Percentiles rank a stretch among this genome's conserved stretches.
These are phyloP conservation scores for Dolichomitus sp. DNA, from an alignment of 2,888 invertebrate species.

Conservation along the genomic window DNA sequence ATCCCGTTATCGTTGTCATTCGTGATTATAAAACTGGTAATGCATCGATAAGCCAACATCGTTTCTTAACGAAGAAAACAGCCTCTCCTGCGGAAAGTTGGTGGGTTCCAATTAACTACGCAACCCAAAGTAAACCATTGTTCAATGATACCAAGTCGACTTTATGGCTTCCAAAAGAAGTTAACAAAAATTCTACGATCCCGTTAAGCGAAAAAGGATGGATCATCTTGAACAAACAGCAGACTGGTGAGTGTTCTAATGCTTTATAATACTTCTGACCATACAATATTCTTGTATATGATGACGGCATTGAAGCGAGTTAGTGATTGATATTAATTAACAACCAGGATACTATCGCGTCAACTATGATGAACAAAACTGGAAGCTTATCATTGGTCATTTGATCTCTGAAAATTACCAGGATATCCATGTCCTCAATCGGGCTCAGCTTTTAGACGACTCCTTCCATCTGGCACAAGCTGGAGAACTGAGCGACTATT, in stretches of 20 bases:
- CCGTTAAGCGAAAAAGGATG: conserved; percentile 86
- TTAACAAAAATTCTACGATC: conserved; percentile 71
- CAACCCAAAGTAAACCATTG: conserved; percentile 70
- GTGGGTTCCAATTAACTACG: conserved; percentile 81
- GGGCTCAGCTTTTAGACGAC: conserved; percentile 93
- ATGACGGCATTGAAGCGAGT: not conserved
- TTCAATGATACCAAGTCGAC: conserved; percentile 87
- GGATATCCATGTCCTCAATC: conserved; percentile 89
- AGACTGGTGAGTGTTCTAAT: conserved; percentile 86
- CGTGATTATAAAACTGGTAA: conserved; percentile 86
- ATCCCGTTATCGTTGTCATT: conserved; percentile 89
- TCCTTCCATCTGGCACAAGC: conserved; percentile 89
- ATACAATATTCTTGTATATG: not conserved
- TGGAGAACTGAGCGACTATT: conserved; percentile 86
- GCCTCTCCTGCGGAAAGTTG: conserved; percentile 66
- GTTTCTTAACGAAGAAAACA: conserved; percentile 66
- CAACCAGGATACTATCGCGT: conserved; percentile 77
- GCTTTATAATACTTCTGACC: not conserved
- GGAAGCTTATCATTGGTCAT: conserved; percentile 88
- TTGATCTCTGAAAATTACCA: conserved; percentile 85
- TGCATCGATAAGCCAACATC: conserved; percentile 86
- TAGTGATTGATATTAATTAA: not conserved
- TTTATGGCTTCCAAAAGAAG: conserved; percentile 85
- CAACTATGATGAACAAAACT: conserved; percentile 91
- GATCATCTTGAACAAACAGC: conserved; percentile 89